A percentile compares a stretch with the other conserved stretches of the same genome.
These are phyloP conservation scores for Aythya fuligula DNA, from an alignment of 2,797 vertebrate genomes.

Conservation along the genomic window DNA sequence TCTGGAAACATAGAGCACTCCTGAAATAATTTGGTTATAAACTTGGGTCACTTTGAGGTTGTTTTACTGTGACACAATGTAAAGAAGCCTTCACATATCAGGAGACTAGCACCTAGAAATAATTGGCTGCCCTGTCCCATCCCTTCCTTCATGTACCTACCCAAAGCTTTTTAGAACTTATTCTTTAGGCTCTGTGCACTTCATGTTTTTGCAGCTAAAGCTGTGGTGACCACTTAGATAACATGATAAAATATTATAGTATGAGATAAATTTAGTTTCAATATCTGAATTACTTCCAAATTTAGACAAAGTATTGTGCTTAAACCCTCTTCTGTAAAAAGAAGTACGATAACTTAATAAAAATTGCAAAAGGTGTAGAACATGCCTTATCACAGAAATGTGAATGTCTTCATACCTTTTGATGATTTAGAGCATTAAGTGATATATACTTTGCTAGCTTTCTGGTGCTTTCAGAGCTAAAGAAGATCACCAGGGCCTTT, in stretches of 20 bases:
- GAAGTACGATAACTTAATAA: background rate
- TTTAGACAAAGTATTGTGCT: background rate
- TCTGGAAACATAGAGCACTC: background rate
- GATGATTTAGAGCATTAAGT: background rate
- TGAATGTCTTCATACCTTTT: background rate
- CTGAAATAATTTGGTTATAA: background rate
- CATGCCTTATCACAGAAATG: background rate
- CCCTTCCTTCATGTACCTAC: background rate
- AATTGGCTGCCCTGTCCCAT: rapidly evolving
- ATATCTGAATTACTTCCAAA: background rate
- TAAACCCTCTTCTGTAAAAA: background rate
- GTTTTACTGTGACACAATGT: background rate
- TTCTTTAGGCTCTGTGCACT: background rate
- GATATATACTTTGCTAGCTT: background rate
- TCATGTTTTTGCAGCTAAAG: background rate
- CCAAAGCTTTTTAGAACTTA: background rate
- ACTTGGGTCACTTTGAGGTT: background rate
- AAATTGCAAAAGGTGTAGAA: background rate
- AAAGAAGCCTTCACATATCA: background rate
- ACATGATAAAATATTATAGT: background rate
- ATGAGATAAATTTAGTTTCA: background rate
- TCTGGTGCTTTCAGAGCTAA: background rate
- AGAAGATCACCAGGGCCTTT: background rate
- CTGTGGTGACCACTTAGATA: background rate
- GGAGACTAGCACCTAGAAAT: background rate